Conservation (phyloP, 2,113 vertebrate species). For the Struthidea cinerea region DNA sequence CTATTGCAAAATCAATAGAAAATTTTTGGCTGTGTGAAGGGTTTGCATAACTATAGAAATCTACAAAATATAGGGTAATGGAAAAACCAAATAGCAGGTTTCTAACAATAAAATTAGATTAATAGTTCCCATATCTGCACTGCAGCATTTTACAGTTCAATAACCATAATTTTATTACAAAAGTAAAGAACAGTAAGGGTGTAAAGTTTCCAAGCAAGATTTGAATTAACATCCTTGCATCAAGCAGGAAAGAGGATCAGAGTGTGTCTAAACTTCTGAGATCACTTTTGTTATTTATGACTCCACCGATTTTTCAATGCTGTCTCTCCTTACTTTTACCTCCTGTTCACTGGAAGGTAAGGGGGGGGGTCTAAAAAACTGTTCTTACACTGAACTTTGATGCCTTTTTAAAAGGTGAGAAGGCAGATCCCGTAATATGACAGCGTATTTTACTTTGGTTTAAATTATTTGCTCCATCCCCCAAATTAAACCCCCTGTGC, state of each 20-base stretch:
- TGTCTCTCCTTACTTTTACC: not conserved
- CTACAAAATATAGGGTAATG: not conserved
- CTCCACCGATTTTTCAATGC: not conserved
- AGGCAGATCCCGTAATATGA: not conserved
- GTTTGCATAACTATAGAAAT: not conserved
- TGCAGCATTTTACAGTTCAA: not conserved
- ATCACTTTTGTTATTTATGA: not conserved
- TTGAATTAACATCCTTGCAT: not conserved
- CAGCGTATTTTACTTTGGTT: not conserved
- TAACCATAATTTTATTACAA: not conserved
- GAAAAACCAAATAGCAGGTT: not conserved
- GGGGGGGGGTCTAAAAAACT: rapidly evolving
- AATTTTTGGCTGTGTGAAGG: not conserved
- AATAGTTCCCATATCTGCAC: not conserved
- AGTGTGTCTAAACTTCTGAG: not conserved
- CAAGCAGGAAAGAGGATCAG: not conserved
- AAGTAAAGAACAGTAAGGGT: not conserved
- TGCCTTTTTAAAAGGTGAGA: not conserved
- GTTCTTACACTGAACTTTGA: not conserved
- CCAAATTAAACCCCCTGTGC: rapidly evolving
- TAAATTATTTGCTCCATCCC: not conserved
- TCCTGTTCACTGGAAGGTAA: not conserved
- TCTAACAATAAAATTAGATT: constrained; percentile 8
- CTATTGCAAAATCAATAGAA: constrained; percentile 24
- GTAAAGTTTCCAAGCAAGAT: not conserved